Conservation (phyloP, 2,113 vertebrate species). For the Glareola pratincola region DNA sequence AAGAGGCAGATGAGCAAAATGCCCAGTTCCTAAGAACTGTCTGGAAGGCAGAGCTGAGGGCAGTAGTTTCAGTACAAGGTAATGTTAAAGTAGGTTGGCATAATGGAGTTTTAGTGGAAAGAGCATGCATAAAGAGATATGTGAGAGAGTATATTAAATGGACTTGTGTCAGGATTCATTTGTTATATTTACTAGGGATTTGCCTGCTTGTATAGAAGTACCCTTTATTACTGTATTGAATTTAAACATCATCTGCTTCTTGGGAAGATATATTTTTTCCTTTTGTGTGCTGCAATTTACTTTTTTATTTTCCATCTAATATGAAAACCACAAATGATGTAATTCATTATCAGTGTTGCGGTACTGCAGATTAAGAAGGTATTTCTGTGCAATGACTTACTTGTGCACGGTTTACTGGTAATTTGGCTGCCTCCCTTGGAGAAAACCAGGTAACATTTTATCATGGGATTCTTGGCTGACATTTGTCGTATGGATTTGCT, state of each 20-base stretch:
- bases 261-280: neutral
- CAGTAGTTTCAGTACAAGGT: neutral
- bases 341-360: neutral
- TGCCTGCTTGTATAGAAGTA: neutral
- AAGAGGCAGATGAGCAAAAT: neutral
- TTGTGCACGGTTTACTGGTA: neutral
- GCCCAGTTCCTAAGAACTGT: neutral
- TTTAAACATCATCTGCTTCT: neutral
- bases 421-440: neutral
- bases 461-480: neutral
- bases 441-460: neutral
- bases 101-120: neutral
- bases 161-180: slow-evolving; percentile 21
- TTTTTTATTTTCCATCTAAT: slow-evolving; percentile 5
- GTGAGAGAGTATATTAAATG: neutral
- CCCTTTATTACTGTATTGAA: neutral
- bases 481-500: neutral
- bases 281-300: neutral
- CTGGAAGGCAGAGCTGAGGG: neutral
- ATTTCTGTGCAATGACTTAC: neutral
- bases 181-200: neutral
- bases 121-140: neutral
- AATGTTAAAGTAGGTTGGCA: neutral
- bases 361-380: neutral
- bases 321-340: neutral